Evolutionary conservation across 2,888 invertebrate genomes (phyloP).

Genomic region (Plutella xylostella): DNA sequence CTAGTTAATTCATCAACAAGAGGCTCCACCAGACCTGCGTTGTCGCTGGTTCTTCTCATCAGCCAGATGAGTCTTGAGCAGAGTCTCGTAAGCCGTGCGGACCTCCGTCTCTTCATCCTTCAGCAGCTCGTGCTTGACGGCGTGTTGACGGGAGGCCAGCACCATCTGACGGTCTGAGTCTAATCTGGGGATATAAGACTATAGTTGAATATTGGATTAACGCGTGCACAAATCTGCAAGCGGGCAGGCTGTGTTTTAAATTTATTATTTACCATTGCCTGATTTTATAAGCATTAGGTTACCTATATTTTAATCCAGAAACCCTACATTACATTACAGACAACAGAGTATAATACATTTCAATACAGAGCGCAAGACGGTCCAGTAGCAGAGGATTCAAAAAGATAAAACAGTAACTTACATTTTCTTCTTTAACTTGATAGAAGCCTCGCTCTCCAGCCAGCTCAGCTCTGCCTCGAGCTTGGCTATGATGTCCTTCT

Average conservation of each 20-base stretch:
- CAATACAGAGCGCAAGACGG: too few species aligned
- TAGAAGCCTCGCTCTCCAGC: slow-evolving; percentile 24
- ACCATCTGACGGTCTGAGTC: slow-evolving; percentile 68
- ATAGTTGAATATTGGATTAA: too few species aligned
- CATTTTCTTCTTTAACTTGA: slow-evolving; percentile 42
- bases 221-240: too few species aligned
- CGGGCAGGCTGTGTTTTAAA: too few species aligned
- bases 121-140: slow-evolving; percentile 52
- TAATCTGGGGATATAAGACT: neutral
- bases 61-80: slow-evolving; percentile 53
- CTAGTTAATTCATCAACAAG: too few species aligned
- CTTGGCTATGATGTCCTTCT: slow-evolving; percentile 33
- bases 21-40: slow-evolving; percentile 52
- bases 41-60: slow-evolving; percentile 66
- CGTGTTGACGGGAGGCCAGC: slow-evolving; percentile 52
- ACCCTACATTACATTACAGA: too few species aligned
- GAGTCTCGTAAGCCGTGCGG: slow-evolving; percentile 44
- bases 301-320: too few species aligned
- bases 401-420: slow-evolving; percentile 19
- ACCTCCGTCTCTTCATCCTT: slow-evolving; percentile 56
- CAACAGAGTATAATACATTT: too few species aligned
- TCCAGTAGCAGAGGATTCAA: neutral
- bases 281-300: too few species aligned
- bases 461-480: slow-evolving; percentile 29
- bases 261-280: too few species aligned